Base-by-base conservation (phyloP, 2,797 vertebrate genomes). In the Rhinella marina region DNA sequence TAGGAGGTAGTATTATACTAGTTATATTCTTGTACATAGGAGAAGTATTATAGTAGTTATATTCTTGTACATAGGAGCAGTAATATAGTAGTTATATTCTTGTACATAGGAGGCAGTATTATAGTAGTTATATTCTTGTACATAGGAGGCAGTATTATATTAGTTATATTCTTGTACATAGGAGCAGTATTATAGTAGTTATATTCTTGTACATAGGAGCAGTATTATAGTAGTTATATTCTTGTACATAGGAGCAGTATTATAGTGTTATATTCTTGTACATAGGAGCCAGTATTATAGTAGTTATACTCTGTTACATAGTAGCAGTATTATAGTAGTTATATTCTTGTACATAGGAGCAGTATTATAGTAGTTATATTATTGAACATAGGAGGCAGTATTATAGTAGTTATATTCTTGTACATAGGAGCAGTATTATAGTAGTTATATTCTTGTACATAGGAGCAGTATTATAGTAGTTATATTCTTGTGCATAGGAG, bases 321-420 rank as follows among this genome's bases (percentile, higher is more conserved):
- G 41, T 32, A 5, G 29, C 32, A 75, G 72, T 75, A 75, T 75
- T 75, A 75, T 75, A 75, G 72, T 75, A 75, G 41, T 75, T 75
- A 75, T 75, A 75, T 75, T 75, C 19, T 11, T 75, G 72, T 75
- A 50, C 19, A 75, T 75, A 75, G 72, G 32, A n/a, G 70, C 32
- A 75, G 72, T 75, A 75, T 75, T 75, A 75, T 75, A 75, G 72
- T 75, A 75, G 32, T 50, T 75, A 75, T 75, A 75, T 75, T 75
- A 17, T 50, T 75, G 72, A 48, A 75, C 10, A 48, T 48, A 50
- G 72, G 32, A 10, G n/a, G 21, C 41, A 75, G 72, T 75, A 75
- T 75, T 75, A 75, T 75, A 75, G 72, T 75, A 50, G 72, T 75
- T 75, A 75, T 75, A 48, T 75, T 75, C 72, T 23, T 75, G 41